Evolutionary conservation across 2,888 invertebrate genomes (phyloP), one percentile per base, ranked within the genome.

Genomic region (Hyposoter didymator): DNA sequence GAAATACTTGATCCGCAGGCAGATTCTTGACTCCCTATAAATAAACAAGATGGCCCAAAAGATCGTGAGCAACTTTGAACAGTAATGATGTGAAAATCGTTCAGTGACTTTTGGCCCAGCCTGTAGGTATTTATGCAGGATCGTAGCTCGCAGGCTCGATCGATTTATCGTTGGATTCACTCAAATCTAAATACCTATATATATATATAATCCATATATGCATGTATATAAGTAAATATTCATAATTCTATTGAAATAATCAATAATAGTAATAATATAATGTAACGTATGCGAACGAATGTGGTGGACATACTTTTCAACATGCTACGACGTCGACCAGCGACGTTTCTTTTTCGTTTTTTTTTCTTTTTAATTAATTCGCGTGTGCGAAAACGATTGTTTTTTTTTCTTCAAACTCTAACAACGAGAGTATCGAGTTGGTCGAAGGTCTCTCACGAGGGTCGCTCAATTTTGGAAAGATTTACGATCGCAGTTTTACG

Each of bases 281-380:
- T 67, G 74, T 88, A 49, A 84, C 80, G 76, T 87, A 83, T 84
- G 84, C 84, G 84, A 88, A 84, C 74, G 85, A 86, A 86, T 78
- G 82, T 78, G 82, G 84, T 72, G 82, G 84, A 82, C 76, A 81
- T 86, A 78, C 64, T 82, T 76, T 82, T 87, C 82, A 84, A 84
- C 73, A 83, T 84, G 79, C 83, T 73, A 79, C 22, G 49, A 84
- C 82, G 87, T 88, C 88, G 88, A 55, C 88, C 88, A 86, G 88
- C 88, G 84, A 88, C 88, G 84, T 78, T 67, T 66, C n/a, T 67
- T 3, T 78, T 1, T 28, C 2, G 2, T 55, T 67, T 3, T 78
- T 1, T 28, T 28, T 35, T 55, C 0, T 66, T 67, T 80, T 59
- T 6, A 59, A 67, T 59, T 74, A 52, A 84, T 78, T 82, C 73